Evolutionary conservation across 1,140 invertebrate species (phyloP), one percentile per base, ranked within the genome.

Genomic region (Mesaphorura yosii): DNA sequence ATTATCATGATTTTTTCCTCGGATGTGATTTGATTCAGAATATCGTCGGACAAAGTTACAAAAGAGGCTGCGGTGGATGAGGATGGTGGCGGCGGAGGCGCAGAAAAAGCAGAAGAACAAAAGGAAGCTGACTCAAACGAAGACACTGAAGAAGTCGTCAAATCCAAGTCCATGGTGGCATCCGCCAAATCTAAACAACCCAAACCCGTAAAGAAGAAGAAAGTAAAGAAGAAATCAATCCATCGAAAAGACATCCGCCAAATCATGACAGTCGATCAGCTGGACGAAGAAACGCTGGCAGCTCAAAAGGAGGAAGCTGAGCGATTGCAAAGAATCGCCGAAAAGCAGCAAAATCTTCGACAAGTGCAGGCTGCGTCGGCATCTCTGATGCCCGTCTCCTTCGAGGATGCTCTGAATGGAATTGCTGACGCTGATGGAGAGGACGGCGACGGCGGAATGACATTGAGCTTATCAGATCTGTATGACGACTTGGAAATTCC

Each of bases 301-400:
- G 92, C 92, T 2, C 90, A 95, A 67, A 75, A 86, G 28, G 88
- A 92, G 67, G 92, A 96, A 71, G 82, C 84, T 62, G 90, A 94
- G 66, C 75, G 92, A 39, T 68, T 71, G 51, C 64, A 67, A 45
- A 64, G 75, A 17, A 57, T 64, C 41, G 37, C 40, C 17, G 22
- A 37, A 25, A 60, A 61, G 66, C 71, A 88, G 44, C 75, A 81
- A 15, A 73, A 84, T n/a, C 83, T 88, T 7, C 6, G n/a, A n/a
- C n/a, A n/a, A n/a, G n/a, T n/a, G 12, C 10, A 25, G 25, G 44
- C 34, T 17, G 34, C n/a, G n/a, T n/a, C n/a, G n/a, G n/a, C 29
- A 12, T 23, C 31, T 39, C 3, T 7, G 23, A 37, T 38, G 31
- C 31, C 10, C 10, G 10, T 34, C 31, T 34, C 31, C 31, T 10